A percentile compares a stretch with the other conserved stretches of the same genome.
phyloP scores from a whole-genome alignment of 2,797 vertebrate species.

The Falco columbarius region DNA sequence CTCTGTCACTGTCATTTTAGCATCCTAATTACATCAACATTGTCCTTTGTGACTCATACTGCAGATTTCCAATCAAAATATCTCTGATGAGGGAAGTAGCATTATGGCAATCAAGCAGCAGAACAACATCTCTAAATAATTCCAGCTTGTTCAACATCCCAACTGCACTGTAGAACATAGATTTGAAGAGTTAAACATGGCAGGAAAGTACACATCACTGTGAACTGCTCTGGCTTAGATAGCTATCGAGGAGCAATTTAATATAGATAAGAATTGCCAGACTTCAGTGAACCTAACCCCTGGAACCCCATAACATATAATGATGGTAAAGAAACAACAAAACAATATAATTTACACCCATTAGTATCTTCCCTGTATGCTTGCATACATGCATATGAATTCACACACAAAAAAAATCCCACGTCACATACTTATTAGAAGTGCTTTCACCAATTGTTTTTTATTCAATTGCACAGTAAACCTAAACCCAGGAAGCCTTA shows the following conservation, averaged over 20 bases:
- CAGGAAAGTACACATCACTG: background rate
- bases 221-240: background rate
- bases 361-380: background rate
- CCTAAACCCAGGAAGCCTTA: background rate
- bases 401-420: background rate
- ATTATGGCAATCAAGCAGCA: constrained; percentile 13
- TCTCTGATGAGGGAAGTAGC: background rate
- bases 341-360: background rate
- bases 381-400: background rate
- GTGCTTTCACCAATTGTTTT: background rate
- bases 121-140: constrained; percentile 16
- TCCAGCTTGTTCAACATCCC: background rate
- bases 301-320: background rate
- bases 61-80: constrained; percentile 54
- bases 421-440: background rate
- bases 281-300: background rate
- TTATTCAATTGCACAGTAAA: background rate
- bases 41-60: constrained; percentile 43
- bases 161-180: background rate
- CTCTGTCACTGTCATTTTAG: constrained; percentile 47
- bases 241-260: background rate
- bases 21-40: constrained; percentile 38
- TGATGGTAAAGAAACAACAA: background rate
- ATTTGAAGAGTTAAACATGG: background rate
- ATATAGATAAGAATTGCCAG: background rate